Percentiles rank a stretch among this genome's conserved stretches.
Conservation (phyloP, 2,888 invertebrate species). For the Steinernema hermaphroditum region DNA sequence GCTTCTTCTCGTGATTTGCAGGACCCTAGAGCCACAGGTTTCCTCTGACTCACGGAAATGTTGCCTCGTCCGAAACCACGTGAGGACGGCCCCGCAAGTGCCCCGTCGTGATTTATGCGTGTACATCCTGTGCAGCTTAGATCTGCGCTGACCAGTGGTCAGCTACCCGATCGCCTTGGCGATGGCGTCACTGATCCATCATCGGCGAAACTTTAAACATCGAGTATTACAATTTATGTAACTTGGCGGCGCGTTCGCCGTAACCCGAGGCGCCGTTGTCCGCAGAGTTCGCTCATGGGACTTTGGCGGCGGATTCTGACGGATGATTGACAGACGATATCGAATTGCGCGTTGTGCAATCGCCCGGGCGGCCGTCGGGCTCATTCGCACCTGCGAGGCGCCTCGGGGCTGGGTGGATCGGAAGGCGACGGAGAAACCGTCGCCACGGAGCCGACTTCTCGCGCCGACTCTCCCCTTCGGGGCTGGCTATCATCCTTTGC, state of each 20-base stretch:
- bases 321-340: slow-evolving; percentile 28
- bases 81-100: no score
- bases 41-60: no score
- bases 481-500: no score
- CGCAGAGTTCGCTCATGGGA: neutral
- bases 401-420: slow-evolving; percentile 24
- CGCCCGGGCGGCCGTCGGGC: neutral
- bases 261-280: slow-evolving; percentile 22
- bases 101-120: no score
- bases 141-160: slow-evolving; percentile 4
- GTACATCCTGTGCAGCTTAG: no score
- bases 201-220: slow-evolving; percentile 8
- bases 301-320: slow-evolving; percentile 25
- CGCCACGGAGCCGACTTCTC: neutral
- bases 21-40: no score
- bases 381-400: slow-evolving; percentile 22
- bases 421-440: neutral
- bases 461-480: no score
- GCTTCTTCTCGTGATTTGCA: no score
- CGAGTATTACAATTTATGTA: slow-evolving; percentile 20
- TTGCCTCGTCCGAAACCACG: no score
- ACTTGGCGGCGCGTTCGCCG: neutral
- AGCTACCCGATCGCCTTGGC: neutral
- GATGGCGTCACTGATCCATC: slow-evolving; percentile 24
- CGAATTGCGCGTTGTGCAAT: slow-evolving; percentile 29